These are phyloP conservation scores for Pelochelys cantorii DNA, from an alignment of 2,797 vertebrate species.

Conservation along the genomic window DNA sequence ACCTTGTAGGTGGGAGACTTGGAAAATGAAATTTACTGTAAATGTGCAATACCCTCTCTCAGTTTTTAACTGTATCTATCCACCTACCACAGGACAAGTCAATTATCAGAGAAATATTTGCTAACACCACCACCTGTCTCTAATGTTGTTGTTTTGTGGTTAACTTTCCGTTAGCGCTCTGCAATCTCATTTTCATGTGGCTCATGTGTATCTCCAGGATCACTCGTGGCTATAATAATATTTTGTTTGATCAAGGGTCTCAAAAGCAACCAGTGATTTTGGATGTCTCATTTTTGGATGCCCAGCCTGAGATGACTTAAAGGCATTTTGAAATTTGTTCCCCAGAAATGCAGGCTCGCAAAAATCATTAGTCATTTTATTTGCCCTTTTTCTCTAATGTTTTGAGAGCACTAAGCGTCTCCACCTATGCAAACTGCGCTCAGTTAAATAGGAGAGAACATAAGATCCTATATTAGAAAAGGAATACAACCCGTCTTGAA, in stretches of 20 bases:
- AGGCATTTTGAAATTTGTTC: background rate
- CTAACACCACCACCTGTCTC: conserved; percentile 55
- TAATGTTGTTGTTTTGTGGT: conserved; percentile 15
- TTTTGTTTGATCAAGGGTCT: background rate
- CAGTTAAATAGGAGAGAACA: background rate
- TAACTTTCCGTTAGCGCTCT: conserved; percentile 36
- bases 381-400: fast-evolving
- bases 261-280: background rate
- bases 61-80: background rate
- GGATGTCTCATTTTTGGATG: background rate
- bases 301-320: background rate
- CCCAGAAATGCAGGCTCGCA: background rate
- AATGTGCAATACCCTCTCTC: background rate
- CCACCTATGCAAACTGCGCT: fast-evolving
- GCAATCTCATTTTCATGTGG: background rate
- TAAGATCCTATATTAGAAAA: background rate
- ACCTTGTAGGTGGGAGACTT: background rate
- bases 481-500: conserved; percentile 3
- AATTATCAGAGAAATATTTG: conserved; percentile 54
- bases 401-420: fast-evolving
- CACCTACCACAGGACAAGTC: background rate
- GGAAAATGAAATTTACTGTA: conserved; percentile 31
- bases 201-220: background rate
- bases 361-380: background rate
- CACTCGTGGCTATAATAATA: background rate